Conservation (phyloP, 1,140 invertebrate species). For the Cecropterus lyciades region DNA sequence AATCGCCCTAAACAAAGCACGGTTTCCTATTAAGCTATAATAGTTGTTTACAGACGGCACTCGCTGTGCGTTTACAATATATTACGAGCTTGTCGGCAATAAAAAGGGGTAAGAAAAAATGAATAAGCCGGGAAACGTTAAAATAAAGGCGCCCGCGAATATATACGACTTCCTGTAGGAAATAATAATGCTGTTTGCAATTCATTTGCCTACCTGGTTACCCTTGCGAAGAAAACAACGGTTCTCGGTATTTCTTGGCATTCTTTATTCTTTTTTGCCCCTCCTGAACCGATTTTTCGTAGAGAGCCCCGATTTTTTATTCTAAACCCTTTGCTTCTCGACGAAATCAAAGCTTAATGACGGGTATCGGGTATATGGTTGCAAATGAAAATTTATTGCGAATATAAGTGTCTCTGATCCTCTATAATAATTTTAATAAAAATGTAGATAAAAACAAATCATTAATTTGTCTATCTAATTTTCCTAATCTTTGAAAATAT, state of each 20-base stretch:
- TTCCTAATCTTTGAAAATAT: too few species aligned
- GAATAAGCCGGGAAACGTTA: slow-evolving; percentile 78
- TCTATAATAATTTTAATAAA: too few species aligned
- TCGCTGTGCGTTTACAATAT: slow-evolving; percentile 78
- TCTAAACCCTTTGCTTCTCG: slow-evolving; percentile 71
- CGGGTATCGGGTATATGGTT: slow-evolving; percentile 43
- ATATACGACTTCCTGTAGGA: slow-evolving; percentile 83
- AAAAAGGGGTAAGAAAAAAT: slow-evolving; percentile 83
- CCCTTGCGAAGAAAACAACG: slow-evolving; percentile 78
- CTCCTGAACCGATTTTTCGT: slow-evolving; percentile 68
- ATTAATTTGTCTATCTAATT: too few species aligned
- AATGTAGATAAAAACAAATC: too few species aligned
- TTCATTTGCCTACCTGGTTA: slow-evolving; percentile 83
- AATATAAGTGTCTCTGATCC: not conserved
- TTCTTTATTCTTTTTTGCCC: slow-evolving; percentile 49
- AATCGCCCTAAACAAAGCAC: slow-evolving; percentile 44
- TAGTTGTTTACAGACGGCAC: slow-evolving; percentile 80
- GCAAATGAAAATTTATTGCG: slow-evolving; percentile 50
- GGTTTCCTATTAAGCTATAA: slow-evolving; percentile 74
- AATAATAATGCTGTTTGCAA: slow-evolving; percentile 85
- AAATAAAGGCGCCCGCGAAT: slow-evolving; percentile 81
- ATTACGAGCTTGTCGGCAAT: slow-evolving; percentile 79
- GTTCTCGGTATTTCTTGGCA: slow-evolving; percentile 54
- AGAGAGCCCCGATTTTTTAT: slow-evolving; percentile 74
- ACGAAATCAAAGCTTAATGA: slow-evolving; percentile 77